A percentile compares a stretch with the other conserved stretches of the same genome.
These are phyloP conservation scores for Alectura lathami DNA, from an alignment of 2,113 vertebrate genomes.

Conservation along the genomic window DNA sequence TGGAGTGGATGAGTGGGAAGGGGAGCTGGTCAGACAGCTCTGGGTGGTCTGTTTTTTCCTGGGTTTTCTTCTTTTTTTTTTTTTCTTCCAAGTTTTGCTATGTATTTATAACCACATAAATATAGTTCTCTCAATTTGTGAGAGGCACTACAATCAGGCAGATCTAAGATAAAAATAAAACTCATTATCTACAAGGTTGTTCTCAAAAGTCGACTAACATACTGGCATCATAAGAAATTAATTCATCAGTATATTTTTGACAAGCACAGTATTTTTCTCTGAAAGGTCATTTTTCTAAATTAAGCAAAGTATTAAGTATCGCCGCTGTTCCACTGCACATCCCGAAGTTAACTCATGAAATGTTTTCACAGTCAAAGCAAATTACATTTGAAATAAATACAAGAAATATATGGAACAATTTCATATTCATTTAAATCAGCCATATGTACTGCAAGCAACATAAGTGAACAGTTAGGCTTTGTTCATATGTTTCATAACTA, in stretches of 20 bases:
- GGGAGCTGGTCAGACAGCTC: neutral
- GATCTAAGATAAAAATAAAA: constrained; percentile 57
- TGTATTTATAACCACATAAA: constrained; percentile 19
- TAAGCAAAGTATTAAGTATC: constrained; percentile 53
- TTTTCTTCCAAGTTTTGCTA: neutral
- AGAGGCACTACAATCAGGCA: constrained; percentile 39
- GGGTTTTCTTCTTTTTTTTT: neutral
- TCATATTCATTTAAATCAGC: neutral
- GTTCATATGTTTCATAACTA: neutral
- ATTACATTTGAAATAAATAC: neutral
- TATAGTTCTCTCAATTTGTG: neutral
- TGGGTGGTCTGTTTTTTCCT: neutral
- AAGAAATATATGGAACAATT: neutral
- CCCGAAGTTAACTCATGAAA: constrained; percentile 7
- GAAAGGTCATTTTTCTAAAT: constrained; percentile 66
- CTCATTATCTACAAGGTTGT: constrained; percentile 44
- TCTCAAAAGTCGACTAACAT: constrained; percentile 34
- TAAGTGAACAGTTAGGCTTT: neutral
- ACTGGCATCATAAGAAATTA: constrained; percentile 39
- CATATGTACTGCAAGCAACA: neutral
- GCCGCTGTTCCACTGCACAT: neutral
- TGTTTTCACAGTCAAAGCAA: constrained; percentile 10
- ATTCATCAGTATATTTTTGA: constrained; percentile 60
- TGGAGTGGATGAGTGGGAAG: fast-evolving
- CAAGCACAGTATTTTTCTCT: neutral